Evolutionary conservation across 2,888 invertebrate species (phyloP), one percentile per base, ranked within the genome.

Genomic region (Metallyticus violacea): DNA sequence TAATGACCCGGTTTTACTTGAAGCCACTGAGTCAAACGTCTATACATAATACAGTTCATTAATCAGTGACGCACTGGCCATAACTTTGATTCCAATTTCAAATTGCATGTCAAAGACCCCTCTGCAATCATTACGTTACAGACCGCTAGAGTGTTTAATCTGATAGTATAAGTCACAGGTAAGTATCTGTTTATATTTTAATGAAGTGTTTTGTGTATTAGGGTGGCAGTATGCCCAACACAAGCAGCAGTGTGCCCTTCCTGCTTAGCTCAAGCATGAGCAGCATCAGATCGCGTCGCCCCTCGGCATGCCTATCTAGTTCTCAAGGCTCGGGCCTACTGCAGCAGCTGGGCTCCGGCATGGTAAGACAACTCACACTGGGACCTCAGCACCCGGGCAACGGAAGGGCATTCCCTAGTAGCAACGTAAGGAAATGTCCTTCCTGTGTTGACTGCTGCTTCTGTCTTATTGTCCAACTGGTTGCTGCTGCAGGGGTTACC

Each of bases 161-260:
- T n/a, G n/a, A n/a, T n/a, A n/a, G n/a, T n/a, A n/a, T n/a, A n/a
- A n/a, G n/a, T n/a, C n/a, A n/a, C n/a, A n/a, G n/a, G n/a, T n/a
- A n/a, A n/a, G n/a, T n/a, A n/a, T n/a, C n/a, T n/a, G n/a, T n/a
- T n/a, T n/a, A n/a, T n/a, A n/a, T n/a, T n/a, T n/a, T n/a, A n/a
- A n/a, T n/a, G 6, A 62, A 81, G 80, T 83, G 30, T 85, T n/a
- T 29, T 28, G 89, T 91, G 91, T 92, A 92, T 88, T 94, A 97
- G 97, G 96, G 97, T 90, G 97, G 97, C 90, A 97, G 97, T 89
- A 96, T 97, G 96, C 97, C 97, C 90, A 97, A 97, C 92, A 97
- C 97, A 88, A 97, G 97, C 90, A 96, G 96, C 92, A 97, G 97
- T 92, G 97, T 97, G 89, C 97, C 97, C 89, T 97, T 96, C 92